Evolutionary conservation across 1,140 invertebrate genomes (phyloP), one percentile per base, ranked within the genome.

Genomic region (Nephila pilipes): DNA sequence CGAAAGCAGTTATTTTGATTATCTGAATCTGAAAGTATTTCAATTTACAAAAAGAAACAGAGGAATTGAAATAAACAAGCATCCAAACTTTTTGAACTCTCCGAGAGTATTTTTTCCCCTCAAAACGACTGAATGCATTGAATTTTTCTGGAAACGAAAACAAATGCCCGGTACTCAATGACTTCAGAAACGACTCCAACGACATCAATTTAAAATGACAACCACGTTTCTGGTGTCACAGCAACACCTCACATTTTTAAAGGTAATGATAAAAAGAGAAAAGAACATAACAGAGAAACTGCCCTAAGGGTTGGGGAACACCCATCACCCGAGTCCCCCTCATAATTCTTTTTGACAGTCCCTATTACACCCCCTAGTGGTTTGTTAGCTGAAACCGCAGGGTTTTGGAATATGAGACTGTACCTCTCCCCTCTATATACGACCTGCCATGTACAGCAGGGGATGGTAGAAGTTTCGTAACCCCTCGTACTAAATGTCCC

Each of bases 311-410:
- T 65, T 58, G 29, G 38, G 63, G 79, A 80, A 75, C 63, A 69
- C 38, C 83, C 91, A 87, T 93, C 65, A 87, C 29, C 32, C 38
- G n/a, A 63, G n/a, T 38, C 81, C 80, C 89, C 69, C 29, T 87
- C 91, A 93, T 93, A 93, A 93, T 87, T 93, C 85, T 93, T 87
- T 85, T 55, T 92, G 91, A 93, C 91, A 93, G 91, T 63, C 91
- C 83, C 91, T 93, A 93, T 93, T 93, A 93, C 91, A 93, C 91
- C 91, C 91, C 91, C 85, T 93, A 87, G 91, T 93, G 91, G 91
- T 93, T 93, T 93, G 91, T 93, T 93, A 93, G 91, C 69, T 87
- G 91, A 93, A 93, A 93, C 83, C 91, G 91, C 91, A 87, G 91
- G 91, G 46, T 93, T 88, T 79, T 93, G 91, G 63, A 93, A 93